These are phyloP conservation scores for Drosophila pectinifera DNA, from an alignment of 1,140 invertebrate species.

Conservation along the genomic window DNA sequence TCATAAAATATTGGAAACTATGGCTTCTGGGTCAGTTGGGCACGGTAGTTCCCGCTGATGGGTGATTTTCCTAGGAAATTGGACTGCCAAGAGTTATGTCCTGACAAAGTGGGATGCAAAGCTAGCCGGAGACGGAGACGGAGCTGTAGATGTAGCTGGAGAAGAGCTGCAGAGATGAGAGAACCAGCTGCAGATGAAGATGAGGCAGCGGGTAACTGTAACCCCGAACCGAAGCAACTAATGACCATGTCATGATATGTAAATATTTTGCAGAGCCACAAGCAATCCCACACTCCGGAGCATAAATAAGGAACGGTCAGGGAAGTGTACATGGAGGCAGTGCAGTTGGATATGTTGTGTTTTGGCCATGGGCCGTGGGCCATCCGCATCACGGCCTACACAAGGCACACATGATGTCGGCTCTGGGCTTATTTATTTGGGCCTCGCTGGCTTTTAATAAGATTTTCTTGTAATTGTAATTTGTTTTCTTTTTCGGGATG, in stretches of 20 bases:
- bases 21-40: slow-evolving; percentile 79
- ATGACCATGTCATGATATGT: slow-evolving; percentile 82
- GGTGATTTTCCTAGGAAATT: slow-evolving; percentile 56
- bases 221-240: slow-evolving; percentile 59
- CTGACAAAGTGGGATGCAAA: slow-evolving; percentile 54
- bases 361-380: slow-evolving; percentile 71
- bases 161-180: background rate
- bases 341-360: slow-evolving; percentile 37
- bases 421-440: slow-evolving; percentile 65
- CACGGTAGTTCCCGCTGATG: slow-evolving; percentile 69
- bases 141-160: background rate
- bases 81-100: slow-evolving; percentile 65
- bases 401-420: slow-evolving; percentile 28
- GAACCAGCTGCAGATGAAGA: slow-evolving; percentile 23
- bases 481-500: slow-evolving; percentile 72
- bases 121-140: background rate
- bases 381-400: slow-evolving; percentile 57
- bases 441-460: slow-evolving; percentile 76
- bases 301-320: slow-evolving; percentile 64
- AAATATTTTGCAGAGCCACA: slow-evolving; percentile 72
- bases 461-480: slow-evolving; percentile 85
- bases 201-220: slow-evolving; percentile 45
- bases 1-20: slow-evolving; percentile 71
- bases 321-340: slow-evolving; percentile 72
- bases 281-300: slow-evolving; percentile 70